Evolutionary conservation across 2,113 vertebrate species (phyloP), one percentile per base, ranked within the genome.

Genomic region (Tapirus terrestris): DNA sequence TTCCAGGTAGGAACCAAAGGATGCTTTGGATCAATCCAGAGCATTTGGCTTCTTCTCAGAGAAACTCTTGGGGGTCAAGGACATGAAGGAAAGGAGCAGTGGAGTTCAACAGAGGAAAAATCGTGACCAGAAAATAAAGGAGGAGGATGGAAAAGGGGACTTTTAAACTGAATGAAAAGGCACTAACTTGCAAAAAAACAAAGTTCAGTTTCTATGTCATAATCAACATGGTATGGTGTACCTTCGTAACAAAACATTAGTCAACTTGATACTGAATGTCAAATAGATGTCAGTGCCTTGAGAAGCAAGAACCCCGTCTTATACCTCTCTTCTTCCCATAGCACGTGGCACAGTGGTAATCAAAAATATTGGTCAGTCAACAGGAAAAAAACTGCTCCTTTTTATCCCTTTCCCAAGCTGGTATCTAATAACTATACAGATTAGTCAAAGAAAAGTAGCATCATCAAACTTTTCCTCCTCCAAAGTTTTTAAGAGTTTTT

Each of bases 371-470:
- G 8, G 63, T 72, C 43, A 1, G 36, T 79, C 31, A 51, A 56
- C 31, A 14, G 58, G 14, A 21, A 45, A 8, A 73, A 65, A 36
- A 27, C 23, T 17, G 36, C 5, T 67, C 29, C 33, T 60, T 68
- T 31, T 43, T 27, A 67, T 63, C n/a, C 85, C 39, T 53, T 72
- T 82, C 18, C 48, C 60, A 70, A 43, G 43, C 70, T 76, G 48
- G 27, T 25, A 36, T 77, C 60, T 73, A 14, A 14, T 61, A 89
- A 27, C 25, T n/a, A 2, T 56, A 13, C 33, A 72, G 43, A 39
- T 29, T 23, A 87, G 89, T 25, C 90, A 85, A 63, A 92, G 83
- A 33, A 67, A 89, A 98, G 79, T 4, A 87, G 61, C 86, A 31
- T 0, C 45, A 36, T 88, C 45, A 63, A 5, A 4, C 76, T 88